Evolutionary conservation across 2,888 invertebrate genomes (phyloP).

Genomic region (Watsonalla binaria): DNA sequence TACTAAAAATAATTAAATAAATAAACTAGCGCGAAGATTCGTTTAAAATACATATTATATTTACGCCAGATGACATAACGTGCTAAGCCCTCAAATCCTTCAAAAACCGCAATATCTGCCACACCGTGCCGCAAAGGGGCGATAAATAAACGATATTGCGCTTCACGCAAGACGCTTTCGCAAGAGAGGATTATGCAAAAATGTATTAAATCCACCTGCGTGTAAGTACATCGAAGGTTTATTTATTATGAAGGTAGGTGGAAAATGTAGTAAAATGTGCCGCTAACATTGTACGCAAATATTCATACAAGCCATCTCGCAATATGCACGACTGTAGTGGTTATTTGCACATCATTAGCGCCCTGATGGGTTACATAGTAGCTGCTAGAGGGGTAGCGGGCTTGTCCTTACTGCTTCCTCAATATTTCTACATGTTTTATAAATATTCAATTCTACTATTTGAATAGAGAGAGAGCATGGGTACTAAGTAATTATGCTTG

Average conservation of each 20-base stretch:
- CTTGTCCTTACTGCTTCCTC: conserved; percentile 3
- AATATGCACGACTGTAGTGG: conserved; percentile 9
- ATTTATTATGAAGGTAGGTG: background rate
- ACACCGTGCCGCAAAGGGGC: background rate
- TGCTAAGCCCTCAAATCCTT: background rate
- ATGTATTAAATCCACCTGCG: background rate
- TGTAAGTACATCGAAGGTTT: background rate
- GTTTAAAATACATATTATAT: too few relatives aligned
- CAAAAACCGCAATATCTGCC: background rate
- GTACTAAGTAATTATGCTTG: too few relatives aligned
- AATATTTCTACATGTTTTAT: background rate
- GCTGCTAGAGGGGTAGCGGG: conserved; percentile 4
- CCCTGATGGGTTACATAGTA: conserved; percentile 20
- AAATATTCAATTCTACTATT: too few relatives aligned
- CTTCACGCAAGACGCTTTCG: background rate
- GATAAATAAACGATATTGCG: background rate
- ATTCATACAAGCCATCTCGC: conserved; percentile 6
- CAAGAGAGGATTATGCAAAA: background rate
- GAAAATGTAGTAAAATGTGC: conserved; percentile 5
- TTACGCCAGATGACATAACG: too few relatives aligned
- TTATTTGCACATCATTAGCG: conserved; percentile 33
- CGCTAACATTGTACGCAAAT: conserved; percentile 8
- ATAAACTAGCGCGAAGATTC: too few relatives aligned
- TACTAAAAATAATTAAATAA: too few relatives aligned
- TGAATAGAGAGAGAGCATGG: too few relatives aligned